A percentile compares a stretch with the other conserved stretches of the same genome.
Evolutionary conservation across 2,797 vertebrate genomes (phyloP).

Genomic region (Ptychobarbus kaznakovi): DNA sequence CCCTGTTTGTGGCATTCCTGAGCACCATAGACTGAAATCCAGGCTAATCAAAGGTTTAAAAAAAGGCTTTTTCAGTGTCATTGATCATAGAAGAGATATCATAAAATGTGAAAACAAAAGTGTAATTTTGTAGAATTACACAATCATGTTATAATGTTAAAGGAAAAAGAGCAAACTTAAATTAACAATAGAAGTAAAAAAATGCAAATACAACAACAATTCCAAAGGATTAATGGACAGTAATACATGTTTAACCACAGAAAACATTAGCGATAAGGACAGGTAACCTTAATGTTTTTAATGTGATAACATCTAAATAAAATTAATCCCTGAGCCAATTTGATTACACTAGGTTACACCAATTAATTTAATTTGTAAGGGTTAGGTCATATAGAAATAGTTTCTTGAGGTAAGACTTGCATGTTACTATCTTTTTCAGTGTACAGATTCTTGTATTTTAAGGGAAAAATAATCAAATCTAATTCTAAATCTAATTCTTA

Average conservation of each 20-base stretch:
- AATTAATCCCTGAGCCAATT: background rate
- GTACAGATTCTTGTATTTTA: background rate
- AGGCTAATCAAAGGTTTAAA: slow-evolving; percentile 9
- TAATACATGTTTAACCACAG: background rate
- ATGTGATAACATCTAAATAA: background rate
- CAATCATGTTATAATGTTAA: background rate
- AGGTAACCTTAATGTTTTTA: background rate
- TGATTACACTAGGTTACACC: background rate
- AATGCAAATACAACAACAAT: background rate
- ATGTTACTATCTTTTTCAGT: background rate
- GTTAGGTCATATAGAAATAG: background rate
- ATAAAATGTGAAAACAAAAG: background rate
- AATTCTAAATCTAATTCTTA: background rate
- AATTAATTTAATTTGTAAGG: background rate
- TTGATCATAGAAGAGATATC: background rate
- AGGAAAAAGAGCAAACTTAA: background rate
- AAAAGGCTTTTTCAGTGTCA: slow-evolving; percentile 9
- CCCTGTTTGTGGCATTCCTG: slow-evolving; percentile 43
- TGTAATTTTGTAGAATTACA: background rate
- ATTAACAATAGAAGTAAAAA: background rate
- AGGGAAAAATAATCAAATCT: background rate
- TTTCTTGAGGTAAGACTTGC: background rate
- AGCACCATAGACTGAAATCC: slow-evolving; percentile 17
- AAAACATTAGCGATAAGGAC: background rate
- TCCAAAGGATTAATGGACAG: background rate